These are phyloP conservation scores for Dusona sp. DNA, from an alignment of 2,888 invertebrate species.

Conservation along the genomic window DNA sequence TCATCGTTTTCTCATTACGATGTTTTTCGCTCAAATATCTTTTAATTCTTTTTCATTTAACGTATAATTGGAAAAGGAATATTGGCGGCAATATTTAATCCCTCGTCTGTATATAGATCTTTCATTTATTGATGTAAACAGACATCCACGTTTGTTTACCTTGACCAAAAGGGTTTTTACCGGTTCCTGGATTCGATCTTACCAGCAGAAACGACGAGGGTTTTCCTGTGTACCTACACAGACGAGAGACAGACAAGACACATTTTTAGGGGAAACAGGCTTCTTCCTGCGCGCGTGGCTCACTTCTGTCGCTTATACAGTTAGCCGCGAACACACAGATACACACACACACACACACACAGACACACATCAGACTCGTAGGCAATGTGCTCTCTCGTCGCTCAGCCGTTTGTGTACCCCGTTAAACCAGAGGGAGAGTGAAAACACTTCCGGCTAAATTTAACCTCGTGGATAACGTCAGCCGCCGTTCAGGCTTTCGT, in stretches of 20 bases:
- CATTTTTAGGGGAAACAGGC: conserved; percentile 53
- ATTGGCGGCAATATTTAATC: neutral
- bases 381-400: conserved; percentile 53
- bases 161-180: conserved; percentile 33
- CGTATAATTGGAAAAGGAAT: neutral
- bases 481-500: conserved; percentile 37
- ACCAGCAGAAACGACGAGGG: conserved; percentile 10
- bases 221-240: neutral
- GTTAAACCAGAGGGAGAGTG: conserved; percentile 49
- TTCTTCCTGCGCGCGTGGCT: conserved; percentile 12
- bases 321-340: neutral
- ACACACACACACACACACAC: neutral
- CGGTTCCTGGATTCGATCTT: conserved; percentile 49
- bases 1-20: neutral
- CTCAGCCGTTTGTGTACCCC: conserved; percentile 30
- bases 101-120: neutral
- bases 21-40: neutral
- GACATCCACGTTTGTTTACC: conserved; percentile 51
- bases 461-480: conserved; percentile 70
- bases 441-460: conserved; percentile 70
- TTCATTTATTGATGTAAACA: conserved; percentile 35
- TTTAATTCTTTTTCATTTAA: neutral
- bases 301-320: conserved; percentile 16
- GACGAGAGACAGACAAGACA: conserved; percentile 46
- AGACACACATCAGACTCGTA: conserved; percentile 20